These are phyloP conservation scores for Aphodius granarius DNA, from an alignment of 2,888 invertebrate species.

Conservation along the genomic window DNA sequence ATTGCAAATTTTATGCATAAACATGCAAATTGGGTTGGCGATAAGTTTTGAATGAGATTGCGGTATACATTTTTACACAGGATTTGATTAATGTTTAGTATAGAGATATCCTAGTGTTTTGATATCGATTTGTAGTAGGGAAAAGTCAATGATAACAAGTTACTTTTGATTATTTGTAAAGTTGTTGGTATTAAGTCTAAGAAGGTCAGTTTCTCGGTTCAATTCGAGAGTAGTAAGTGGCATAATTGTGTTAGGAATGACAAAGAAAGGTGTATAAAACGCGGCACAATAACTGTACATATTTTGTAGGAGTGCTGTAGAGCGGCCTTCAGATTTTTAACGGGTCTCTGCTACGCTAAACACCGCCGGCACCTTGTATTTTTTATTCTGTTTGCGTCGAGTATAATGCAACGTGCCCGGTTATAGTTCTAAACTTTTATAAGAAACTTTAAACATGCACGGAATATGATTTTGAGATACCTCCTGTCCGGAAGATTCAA, in stretches of 20 bases:
- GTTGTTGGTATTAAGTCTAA: no score
- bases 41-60: background rate
- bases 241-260: background rate
- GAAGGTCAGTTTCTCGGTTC: no score
- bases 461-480: background rate
- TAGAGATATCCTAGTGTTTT: no score
- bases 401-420: background rate
- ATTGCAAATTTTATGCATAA: background rate
- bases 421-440: background rate
- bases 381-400: background rate
- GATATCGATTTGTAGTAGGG: no score
- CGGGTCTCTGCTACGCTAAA: constrained; percentile 4
- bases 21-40: background rate
- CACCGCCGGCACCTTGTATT: background rate
- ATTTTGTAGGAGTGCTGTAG: constrained; percentile 30
- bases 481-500: no score
- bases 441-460: background rate
- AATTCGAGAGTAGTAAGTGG: background rate
- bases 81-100: background rate
- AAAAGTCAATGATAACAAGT: no score
- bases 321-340: constrained; percentile 33
- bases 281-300: constrained; percentile 26
- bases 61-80: background rate
- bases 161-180: no score
- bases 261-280: background rate